Conservation (phyloP, 2,113 vertebrate species). For the Bagarius yarrelli region DNA sequence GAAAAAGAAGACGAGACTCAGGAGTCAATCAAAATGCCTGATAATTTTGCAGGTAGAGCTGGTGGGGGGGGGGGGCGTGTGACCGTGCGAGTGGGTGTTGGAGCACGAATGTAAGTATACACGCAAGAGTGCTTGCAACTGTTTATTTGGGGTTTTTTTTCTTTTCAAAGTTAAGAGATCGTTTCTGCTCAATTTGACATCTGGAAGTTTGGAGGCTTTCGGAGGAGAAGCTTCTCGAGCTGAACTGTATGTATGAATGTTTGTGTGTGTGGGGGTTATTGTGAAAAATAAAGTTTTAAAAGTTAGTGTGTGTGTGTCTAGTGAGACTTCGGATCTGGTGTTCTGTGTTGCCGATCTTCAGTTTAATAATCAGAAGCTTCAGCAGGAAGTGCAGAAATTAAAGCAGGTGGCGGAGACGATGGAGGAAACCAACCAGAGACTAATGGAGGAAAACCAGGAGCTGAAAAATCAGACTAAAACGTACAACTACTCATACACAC, state of each 20-base stretch:
- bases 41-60: conserved; percentile 62
- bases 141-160: background rate
- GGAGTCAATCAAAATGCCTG: conserved; percentile 62
- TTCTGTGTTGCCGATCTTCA: conserved; percentile 80
- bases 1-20: conserved; percentile 53
- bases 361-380: conserved; percentile 83
- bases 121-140: too few relatives aligned
- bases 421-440: conserved; percentile 80
- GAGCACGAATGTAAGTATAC: too few relatives aligned
- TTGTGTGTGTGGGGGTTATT: background rate
- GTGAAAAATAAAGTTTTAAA: too few relatives aligned
- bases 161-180: conserved; percentile 67
- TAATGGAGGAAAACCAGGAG: conserved; percentile 76
- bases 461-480: conserved; percentile 72
- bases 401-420: conserved; percentile 76
- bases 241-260: conserved; percentile 77
- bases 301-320: conserved; percentile 56
- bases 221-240: conserved; percentile 78
- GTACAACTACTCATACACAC: conserved; percentile 56
- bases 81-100: too few relatives aligned
- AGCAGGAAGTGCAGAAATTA: conserved; percentile 80
- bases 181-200: conserved; percentile 69
- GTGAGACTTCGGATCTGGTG: conserved; percentile 85
- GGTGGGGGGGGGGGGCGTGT: background rate
- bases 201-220: conserved; percentile 80